Evolutionary conservation across 2,797 vertebrate genomes (phyloP), one percentile per base, ranked within the genome.

Genomic region (Falco novaeseelandiae): DNA sequence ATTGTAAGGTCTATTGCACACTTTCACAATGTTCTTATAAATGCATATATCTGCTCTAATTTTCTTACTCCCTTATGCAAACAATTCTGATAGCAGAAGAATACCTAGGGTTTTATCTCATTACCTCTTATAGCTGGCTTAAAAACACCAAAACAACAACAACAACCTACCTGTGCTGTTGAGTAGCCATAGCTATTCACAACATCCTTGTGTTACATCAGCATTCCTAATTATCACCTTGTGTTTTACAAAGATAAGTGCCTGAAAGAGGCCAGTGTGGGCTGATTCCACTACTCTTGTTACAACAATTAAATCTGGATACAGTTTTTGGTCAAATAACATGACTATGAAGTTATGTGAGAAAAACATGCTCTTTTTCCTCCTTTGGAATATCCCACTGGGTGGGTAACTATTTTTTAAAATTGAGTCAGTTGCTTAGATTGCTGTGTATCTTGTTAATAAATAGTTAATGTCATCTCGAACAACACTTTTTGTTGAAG

Each of bases 1-100:
- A 7, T 69, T 92, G 74, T 95, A 94, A 95, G 73, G 83, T 93
- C 91, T 95, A 90, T 86, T 80, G 70, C 81, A 87, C 46, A 16
- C 17, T 94, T 95, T 91, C 69, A 83, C 80, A 79, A 57, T 62
- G 29, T 55, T 89, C 51, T 86, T 94, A 88, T 73, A 74, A 80
- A 92, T 90, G 30, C 59, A 59, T 90, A 95, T 95, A 83, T 91
- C 85, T 91, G 36, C 32, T 62, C 58, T 87, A 89, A 82, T 84
- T 32, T 70, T 92, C 63, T 79, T 90, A 34, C 51, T 90, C n/a
- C n/a, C 34, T 92, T 67, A 63, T 19, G 51, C 22, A 90, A 90
- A 91, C 0, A 1, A 25, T 90, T 93, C 42, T 67, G 40, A 49
- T 90, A 82, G 36, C 21, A 66, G 66, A 78, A 36, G 32, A 69